Base-by-base conservation (phyloP, 2,888 invertebrate genomes). In the Peribatodes rhomboidaria region DNA sequence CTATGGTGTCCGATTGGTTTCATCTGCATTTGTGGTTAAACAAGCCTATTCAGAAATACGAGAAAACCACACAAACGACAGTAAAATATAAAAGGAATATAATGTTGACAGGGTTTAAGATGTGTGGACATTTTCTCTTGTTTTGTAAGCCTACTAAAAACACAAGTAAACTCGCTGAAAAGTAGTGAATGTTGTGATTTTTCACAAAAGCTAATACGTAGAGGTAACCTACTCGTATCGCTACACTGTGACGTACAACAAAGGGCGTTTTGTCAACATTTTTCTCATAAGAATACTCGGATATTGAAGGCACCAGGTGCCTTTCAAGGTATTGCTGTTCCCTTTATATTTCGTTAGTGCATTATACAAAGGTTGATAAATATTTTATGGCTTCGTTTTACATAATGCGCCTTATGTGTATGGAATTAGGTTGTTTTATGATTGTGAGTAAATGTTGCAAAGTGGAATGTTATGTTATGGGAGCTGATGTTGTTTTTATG, bases 321-420 rank as follows among this genome's bases (percentile, higher is more conserved):
- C 42, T 37, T 49, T 27, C 13, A 50, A 46, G 20, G 50, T 65
- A 60, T 58, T 64, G 47, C 54, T 27, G 47, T 46, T 55, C 49
- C 60, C 31, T 63, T 56, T 61, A 65, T 61, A 57, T 65, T 49
- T 61, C 20, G 60, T 56, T 39, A 65, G 52, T 59, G 49, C 59
- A 20, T 54, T 50, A 49, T 20, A 59, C 55, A 39, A 55, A 39
- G 42, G 42, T 52, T 61, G 60, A 61, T 65, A 56, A 50, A 65
- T 65, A 60, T 65, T 65, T 65, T 59, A 65, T 56, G 31, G 20
- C 16, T 13, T 37, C 47, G 63, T 58, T 63, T 63, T 63, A 58
- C 63, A 63, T 58, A 63, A 50, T 37, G 50, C 37, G 35, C 35
- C 50, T 37, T 35, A 54, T 47, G 57, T 57, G 39, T 33, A 52